phyloP scores from a whole-genome alignment of 1,140 invertebrate species.

The Lanistes nyassanus region DNA sequence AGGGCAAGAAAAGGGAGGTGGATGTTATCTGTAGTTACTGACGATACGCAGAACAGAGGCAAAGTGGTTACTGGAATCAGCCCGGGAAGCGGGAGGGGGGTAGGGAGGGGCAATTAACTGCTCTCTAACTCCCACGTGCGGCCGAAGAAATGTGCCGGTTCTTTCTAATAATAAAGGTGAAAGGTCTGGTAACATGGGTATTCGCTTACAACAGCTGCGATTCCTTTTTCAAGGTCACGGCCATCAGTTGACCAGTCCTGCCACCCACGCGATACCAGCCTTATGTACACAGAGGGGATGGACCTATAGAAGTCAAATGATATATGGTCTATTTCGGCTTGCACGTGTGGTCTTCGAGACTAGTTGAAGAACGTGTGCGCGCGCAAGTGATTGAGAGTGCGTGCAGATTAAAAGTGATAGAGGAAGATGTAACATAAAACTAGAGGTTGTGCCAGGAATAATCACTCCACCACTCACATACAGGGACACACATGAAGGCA shows the following conservation, averaged over 20 bases:
- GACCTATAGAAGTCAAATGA: background rate
- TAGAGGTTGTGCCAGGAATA: background rate
- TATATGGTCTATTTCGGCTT: too few relatives aligned
- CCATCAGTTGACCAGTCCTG: background rate
- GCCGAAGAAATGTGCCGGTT: background rate
- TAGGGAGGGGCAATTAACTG: too few relatives aligned
- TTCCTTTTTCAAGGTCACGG: too few relatives aligned
- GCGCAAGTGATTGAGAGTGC: background rate
- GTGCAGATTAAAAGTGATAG: background rate
- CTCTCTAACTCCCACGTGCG: too few relatives aligned
- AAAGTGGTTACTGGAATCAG: background rate
- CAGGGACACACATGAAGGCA: too few relatives aligned
- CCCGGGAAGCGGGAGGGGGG: too few relatives aligned
- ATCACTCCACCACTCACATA: too few relatives aligned
- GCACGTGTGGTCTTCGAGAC: too few relatives aligned
- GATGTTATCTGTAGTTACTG: background rate
- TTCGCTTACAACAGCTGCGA: background rate
- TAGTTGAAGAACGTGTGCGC: too few relatives aligned
- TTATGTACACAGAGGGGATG: too few relatives aligned
- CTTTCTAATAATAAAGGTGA: too few relatives aligned
- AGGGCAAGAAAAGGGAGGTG: background rate
- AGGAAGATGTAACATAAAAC: background rate
- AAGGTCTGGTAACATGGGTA: background rate
- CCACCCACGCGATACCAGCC: background rate
- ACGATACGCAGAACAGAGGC: background rate